These are phyloP conservation scores for Podarcis cretensis DNA, from an alignment of 2,113 vertebrate genomes.

Conservation along the genomic window DNA sequence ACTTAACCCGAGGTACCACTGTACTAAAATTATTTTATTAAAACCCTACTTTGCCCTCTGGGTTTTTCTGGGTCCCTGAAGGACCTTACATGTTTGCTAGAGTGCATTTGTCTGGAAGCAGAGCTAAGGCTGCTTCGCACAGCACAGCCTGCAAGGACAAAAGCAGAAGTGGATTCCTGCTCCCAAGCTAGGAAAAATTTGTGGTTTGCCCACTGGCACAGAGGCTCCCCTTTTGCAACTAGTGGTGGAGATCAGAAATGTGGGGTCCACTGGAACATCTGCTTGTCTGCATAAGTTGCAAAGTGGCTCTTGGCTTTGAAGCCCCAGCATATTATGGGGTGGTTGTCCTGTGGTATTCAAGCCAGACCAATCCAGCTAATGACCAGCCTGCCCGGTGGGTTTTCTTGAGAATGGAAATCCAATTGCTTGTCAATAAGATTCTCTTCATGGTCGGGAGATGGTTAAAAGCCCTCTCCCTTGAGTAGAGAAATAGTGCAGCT, in stretches of 20 bases:
- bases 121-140: not conserved
- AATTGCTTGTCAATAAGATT: not conserved
- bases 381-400: not conserved
- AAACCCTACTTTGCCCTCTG: not conserved
- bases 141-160: not conserved
- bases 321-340: not conserved
- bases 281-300: not conserved
- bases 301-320: not conserved
- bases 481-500: conserved; percentile 57
- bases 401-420: not conserved
- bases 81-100: not conserved
- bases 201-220: not conserved
- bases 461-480: conserved; percentile 54
- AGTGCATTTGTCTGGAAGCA: not conserved
- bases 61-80: not conserved
- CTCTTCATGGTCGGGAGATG: conserved; percentile 45
- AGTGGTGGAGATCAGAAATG: not conserved
- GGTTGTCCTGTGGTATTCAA: not conserved
- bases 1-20: no score
- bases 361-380: not conserved
- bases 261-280: not conserved
- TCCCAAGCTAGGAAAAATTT: not conserved
- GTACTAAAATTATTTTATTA: not conserved
- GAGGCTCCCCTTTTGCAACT: not conserved
- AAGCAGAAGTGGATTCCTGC: not conserved